Base-by-base conservation (phyloP, 2,797 vertebrate genomes). In the Semotilus atromaculatus region DNA sequence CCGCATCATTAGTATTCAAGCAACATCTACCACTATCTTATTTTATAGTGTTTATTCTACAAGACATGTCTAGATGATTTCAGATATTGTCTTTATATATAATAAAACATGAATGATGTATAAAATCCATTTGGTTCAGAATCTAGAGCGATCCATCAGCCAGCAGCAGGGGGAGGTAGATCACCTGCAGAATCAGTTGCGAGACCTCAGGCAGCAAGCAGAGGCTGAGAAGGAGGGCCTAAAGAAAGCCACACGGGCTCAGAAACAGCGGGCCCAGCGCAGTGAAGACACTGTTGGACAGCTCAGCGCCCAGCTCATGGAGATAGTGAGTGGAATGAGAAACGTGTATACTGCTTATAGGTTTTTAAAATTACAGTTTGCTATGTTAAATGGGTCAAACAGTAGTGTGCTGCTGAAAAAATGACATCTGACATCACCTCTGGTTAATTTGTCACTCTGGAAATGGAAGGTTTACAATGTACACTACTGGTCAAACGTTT, bases 261-360 rank as follows among this genome's bases (percentile, higher is more conserved):
- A 98, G 91, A 98, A 97, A 82, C 96, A 96, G 26, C 91, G 96
- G 60, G 96, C 97, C 0, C 96, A 97, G 91, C 93, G 94, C 62
- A 95, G 95, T 0, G 95, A 98, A 85, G 96, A 95, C 43, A 92
- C 95, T 0, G 94, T 96, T 0, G 94, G 95, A 76, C 96, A 95
- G 75, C 89, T 99, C 68, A 93, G 92, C 1, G 72, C 88, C 48
- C 96, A 97, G 84, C 93, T 99, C 0, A 85, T 95, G 5, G 95
- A 98, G 76, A 96, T 97, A 96, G 98, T 98, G 85, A 58, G 72
- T 84, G 55, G 18, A 62, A 21, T 72, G 11, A 81, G 38, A 23
- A 66, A 66, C 21, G 14, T 26, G 1, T 26, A 31, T 21, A 31
- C 18, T 53, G 48, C 31, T 75, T 9, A 36, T 7, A 55, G 11